Evolutionary conservation across 2,113 vertebrate genomes (phyloP).

Genomic region (Axis porcinus): DNA sequence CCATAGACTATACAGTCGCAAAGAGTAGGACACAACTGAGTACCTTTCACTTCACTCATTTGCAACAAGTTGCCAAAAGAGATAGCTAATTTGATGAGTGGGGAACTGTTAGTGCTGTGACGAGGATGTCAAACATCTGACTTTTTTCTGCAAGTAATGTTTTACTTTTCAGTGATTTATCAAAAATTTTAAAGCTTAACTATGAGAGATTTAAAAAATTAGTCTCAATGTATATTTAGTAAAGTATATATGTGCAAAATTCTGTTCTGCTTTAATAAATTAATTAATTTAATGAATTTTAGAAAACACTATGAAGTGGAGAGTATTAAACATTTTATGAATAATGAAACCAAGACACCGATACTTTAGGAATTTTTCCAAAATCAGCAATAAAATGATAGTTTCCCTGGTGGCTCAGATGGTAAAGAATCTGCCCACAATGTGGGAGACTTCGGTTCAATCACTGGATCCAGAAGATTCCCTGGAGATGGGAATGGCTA

Average conservation of each 20-base stretch:
- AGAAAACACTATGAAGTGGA: not conserved
- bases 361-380: not conserved
- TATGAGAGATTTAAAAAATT: not conserved
- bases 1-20: not conserved
- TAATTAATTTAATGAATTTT: not conserved
- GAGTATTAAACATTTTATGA: not conserved
- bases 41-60: not conserved
- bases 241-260: not conserved
- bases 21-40: not conserved
- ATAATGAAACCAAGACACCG: not conserved
- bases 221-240: not conserved
- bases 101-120: not conserved
- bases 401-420: not conserved
- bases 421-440: not conserved
- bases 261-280: not conserved
- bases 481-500: too few relatives aligned
- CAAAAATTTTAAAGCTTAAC: not conserved
- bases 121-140: not conserved
- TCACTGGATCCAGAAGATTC: not conserved
- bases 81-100: not conserved
- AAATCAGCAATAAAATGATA: not conserved
- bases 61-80: not conserved
- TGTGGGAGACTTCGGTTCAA: not conserved
- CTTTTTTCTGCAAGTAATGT: not conserved
- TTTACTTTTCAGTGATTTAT: not conserved